Evolutionary conservation across 2,113 vertebrate genomes (phyloP).

Genomic region (Eudyptes chrysolophus): DNA sequence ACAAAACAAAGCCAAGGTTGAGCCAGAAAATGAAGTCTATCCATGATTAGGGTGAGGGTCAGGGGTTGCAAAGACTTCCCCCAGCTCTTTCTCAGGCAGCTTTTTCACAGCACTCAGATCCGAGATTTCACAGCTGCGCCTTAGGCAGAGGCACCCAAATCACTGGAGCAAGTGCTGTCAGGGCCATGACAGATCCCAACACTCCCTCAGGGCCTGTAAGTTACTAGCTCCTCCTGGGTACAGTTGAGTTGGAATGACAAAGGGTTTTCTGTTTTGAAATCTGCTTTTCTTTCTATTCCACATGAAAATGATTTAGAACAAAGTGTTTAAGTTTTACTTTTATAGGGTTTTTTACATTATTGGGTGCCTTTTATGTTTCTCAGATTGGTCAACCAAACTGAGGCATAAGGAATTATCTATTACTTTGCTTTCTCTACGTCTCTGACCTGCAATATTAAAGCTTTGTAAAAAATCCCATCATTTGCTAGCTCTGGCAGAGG

Average conservation of each 20-base stretch:
- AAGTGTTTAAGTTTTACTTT: not conserved
- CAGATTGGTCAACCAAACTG: not conserved
- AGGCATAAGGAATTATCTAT: not conserved
- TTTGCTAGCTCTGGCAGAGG: not conserved
- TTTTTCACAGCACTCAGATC: not conserved
- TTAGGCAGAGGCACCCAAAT: not conserved
- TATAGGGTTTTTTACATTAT: not conserved
- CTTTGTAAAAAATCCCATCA: not conserved
- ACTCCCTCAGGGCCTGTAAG: not conserved
- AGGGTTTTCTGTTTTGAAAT: not conserved
- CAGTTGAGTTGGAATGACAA: not conserved
- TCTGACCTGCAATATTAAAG: not conserved
- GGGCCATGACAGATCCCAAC: not conserved
- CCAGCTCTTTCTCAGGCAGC: not conserved
- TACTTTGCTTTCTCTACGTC: not conserved
- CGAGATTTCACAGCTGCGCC: rapidly evolving
- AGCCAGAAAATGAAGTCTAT: not conserved
- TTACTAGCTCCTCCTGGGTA: not conserved
- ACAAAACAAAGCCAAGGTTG: not conserved
- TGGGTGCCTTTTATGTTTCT: not conserved
- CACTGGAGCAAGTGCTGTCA: not conserved
- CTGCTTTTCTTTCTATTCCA: not conserved
- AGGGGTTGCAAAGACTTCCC: not conserved
- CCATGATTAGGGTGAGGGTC: not conserved
- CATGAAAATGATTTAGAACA: not conserved